Evolutionary conservation across 1,140 invertebrate genomes (phyloP).

Genomic region (Nephotettix cincticeps): DNA sequence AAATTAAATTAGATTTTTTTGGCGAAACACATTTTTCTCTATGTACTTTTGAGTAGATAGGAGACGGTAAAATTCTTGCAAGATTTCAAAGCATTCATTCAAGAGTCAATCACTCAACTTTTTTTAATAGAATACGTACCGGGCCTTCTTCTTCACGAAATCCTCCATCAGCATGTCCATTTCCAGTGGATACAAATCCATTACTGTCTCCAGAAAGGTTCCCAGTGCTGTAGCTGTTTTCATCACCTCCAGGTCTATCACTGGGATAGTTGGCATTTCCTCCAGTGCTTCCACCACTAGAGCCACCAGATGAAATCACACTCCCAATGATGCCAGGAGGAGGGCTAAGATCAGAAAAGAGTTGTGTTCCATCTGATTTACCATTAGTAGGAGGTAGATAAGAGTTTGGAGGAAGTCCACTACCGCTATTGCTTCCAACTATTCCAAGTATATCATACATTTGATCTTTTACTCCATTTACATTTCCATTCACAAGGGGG

Average conservation of each 20-base stretch:
- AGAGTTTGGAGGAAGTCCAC: neutral
- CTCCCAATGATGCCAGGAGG: neutral
- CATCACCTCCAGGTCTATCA: neutral
- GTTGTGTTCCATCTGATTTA: neutral
- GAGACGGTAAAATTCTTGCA: too few relatives aligned
- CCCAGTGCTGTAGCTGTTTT: neutral
- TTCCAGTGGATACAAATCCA: neutral
- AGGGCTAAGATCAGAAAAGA: neutral
- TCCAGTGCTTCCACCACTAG: neutral
- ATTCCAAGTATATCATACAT: neutral
- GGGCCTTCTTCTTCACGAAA: slow-evolving; percentile 21
- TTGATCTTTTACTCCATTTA: neutral
- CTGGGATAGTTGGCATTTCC: slow-evolving; percentile 14
- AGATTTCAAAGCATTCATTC: too few relatives aligned
- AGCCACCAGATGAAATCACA: neutral
- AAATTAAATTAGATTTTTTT: too few relatives aligned
- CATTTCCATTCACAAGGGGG: neutral
- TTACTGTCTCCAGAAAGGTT: neutral
- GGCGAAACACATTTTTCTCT: too few relatives aligned
- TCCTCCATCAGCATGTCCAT: neutral
- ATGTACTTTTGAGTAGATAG: too few relatives aligned
- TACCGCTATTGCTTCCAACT: neutral
- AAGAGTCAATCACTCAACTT: too few relatives aligned
- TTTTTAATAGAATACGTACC: slow-evolving; percentile 25
- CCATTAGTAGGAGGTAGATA: slow-evolving; percentile 1